These are phyloP conservation scores for Erebia epiphron DNA, from an alignment of 2,888 invertebrate species.

Conservation along the genomic window DNA sequence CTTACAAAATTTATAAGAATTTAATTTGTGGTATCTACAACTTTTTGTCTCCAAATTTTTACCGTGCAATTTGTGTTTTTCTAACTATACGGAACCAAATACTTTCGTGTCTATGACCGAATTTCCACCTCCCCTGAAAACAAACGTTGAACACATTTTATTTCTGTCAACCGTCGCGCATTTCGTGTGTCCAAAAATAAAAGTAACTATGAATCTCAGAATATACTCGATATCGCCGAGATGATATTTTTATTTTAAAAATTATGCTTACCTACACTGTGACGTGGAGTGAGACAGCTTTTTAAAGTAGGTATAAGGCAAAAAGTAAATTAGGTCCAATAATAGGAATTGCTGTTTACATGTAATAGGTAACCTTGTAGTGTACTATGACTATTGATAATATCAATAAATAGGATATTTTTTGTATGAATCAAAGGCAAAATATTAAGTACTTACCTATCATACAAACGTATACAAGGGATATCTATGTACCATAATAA, in stretches of 20 bases:
- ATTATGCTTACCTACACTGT: conserved; percentile 20
- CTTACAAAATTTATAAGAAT: no score
- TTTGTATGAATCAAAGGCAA: conserved; percentile 22
- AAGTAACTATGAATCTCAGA: conserved; percentile 28
- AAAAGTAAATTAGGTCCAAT: conserved; percentile 27
- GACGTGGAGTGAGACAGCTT: conserved; percentile 21
- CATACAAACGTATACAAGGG: background rate
- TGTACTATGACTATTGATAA: conserved; percentile 12
- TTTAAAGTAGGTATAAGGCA: conserved; percentile 8
- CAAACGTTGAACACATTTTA: no score
- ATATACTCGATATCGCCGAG: conserved; percentile 12
- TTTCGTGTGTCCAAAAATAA: background rate
- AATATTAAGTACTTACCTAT: background rate
- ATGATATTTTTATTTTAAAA: conserved; percentile 31
- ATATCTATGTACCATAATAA: background rate
- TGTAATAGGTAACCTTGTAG: conserved; percentile 22
- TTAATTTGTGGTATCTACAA: no score
- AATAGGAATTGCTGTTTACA: conserved; percentile 26
- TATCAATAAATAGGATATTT: conserved; percentile 21
- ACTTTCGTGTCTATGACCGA: no score
- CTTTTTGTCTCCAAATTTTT: no score
- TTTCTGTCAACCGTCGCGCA: background rate
- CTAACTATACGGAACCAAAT: no score
- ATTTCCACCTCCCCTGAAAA: no score
- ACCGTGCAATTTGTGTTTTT: no score